phyloP scores from a whole-genome alignment of 2,113 vertebrate genomes.

The Erpornis zantholeuca region DNA sequence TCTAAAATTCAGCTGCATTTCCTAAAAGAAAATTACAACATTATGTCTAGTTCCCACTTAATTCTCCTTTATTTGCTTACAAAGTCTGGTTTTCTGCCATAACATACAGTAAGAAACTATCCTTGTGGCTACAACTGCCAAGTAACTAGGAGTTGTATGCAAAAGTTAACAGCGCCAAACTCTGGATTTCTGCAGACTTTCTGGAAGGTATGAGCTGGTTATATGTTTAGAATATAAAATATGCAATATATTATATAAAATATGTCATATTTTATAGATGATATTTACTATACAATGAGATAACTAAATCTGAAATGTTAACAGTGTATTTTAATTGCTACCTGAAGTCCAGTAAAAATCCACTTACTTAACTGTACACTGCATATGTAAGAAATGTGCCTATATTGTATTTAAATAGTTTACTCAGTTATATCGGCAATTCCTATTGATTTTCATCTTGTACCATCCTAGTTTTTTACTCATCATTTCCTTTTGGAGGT shows the following conservation, averaged over 20 bases:
- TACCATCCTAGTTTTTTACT: background rate
- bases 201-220: background rate
- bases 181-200: background rate
- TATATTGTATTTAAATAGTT: background rate
- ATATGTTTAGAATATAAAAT: background rate
- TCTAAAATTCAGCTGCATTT: background rate
- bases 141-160: background rate
- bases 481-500: background rate
- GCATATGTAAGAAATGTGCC: background rate
- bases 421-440: background rate
- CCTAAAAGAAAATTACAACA: background rate
- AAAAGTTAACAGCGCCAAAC: background rate
- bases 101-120: background rate
- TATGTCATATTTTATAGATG: too few species aligned
- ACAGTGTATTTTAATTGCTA: background rate
- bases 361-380: background rate
- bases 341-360: background rate
- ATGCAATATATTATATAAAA: background rate
- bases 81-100: background rate
- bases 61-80: background rate
- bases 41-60: background rate
- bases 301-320: background rate
- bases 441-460: background rate
- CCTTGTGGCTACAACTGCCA: background rate
- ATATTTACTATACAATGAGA: background rate